Base-by-base conservation (phyloP, 2,888 invertebrate genomes). In the Mimumesa dahlbomi region DNA sequence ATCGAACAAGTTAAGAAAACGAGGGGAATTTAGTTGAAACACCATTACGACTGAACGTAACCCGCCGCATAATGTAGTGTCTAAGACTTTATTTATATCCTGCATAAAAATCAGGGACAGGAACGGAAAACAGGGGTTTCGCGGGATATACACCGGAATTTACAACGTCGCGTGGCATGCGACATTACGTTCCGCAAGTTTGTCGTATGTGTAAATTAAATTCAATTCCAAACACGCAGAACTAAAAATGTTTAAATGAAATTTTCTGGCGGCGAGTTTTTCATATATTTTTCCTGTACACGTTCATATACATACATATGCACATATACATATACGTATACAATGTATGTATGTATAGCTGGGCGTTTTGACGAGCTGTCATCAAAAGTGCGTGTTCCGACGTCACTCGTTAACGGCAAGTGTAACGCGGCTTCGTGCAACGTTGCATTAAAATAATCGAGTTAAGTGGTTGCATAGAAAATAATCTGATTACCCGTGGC, bases 391-490 rank as follows among this genome's bases (percentile, higher is more conserved):
- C 42, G 48, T 46, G 46, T 52, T 48, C 31, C 42, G 25, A 42
- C 52, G 31, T 40, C 31, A 50, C 36, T 65, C 49, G 65, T 50
- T 56, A 68, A 34, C 48, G 14, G 25, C 22, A 21, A 40, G 11
- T 21, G 31, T 34, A 46, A 56, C 40, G 7, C n/a, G 36, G 19
- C 14, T 16, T 13, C 16, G 36, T 34, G 43, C 38, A 19, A 31
- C 45, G 50, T 43, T 34, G 19, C 52, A 25, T 71, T 71, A 50
- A 57, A 62, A 53, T 56, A 57, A 71, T 71, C 62, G 62, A 71
- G 69, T 71, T 62, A 71, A 56, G 48, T 42, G 52, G 52, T 42
- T 46, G 52, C 52, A 57, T 52, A 62, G 62, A 69, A 71, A 71
- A 57, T 69, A 71, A 71, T 62, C 57, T 57, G 62, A 57, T 71